Conservation (phyloP, 2,797 vertebrate genomes). For the Sarcoramphus papa region DNA sequence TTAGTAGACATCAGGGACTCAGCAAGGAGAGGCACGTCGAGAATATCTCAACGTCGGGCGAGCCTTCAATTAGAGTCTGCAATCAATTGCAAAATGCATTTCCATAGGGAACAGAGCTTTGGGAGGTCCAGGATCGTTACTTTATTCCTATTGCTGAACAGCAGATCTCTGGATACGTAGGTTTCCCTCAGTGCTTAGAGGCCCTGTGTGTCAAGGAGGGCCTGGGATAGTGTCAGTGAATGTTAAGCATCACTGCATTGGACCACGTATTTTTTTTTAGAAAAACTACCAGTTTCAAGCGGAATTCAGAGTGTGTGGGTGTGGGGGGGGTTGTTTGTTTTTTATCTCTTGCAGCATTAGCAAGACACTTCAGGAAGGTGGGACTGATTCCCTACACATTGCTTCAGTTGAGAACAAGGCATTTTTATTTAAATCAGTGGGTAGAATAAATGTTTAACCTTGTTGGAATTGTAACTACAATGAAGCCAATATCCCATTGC, state of each 20-base stretch:
- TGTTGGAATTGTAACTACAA: slow-evolving; percentile 8
- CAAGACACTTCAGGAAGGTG: not conserved
- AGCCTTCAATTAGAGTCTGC: not conserved
- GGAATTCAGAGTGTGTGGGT: fast-evolving
- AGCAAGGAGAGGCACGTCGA: not conserved
- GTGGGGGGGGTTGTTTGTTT: fast-evolving
- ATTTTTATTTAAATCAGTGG: slow-evolving; percentile 55
- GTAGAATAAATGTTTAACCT: slow-evolving; percentile 54
- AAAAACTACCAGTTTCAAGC: not conserved
- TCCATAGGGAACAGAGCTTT: not conserved
- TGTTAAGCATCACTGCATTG: not conserved
- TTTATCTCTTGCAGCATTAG: not conserved
- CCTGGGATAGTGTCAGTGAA: not conserved
- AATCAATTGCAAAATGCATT: not conserved
- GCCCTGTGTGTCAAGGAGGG: not conserved
- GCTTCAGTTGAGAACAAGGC: not conserved
- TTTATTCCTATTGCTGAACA: not conserved
- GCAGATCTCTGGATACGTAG: not conserved
- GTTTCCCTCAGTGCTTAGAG: not conserved
- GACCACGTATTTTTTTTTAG: not conserved
- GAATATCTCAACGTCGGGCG: not conserved
- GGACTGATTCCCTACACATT: not conserved
- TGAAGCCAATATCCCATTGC: slow-evolving; percentile 16
- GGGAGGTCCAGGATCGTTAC: fast-evolving
- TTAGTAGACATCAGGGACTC: not conserved